These are phyloP conservation scores for Passer domesticus DNA, from an alignment of 2,113 vertebrate species.

Conservation along the genomic window DNA sequence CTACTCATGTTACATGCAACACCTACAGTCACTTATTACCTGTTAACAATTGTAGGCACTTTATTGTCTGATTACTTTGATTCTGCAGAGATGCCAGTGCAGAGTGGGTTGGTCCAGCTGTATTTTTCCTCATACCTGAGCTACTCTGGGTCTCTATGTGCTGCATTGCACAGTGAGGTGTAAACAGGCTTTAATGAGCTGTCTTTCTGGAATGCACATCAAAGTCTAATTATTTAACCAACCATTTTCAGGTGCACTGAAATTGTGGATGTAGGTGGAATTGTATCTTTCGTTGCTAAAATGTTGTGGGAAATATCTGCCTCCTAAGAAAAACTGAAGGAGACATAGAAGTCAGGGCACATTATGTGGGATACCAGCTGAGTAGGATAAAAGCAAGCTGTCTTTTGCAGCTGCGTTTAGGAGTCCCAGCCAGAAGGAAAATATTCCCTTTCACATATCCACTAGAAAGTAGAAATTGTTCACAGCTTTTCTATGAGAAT, in stretches of 20 bases:
- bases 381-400: slow-evolving; percentile 59
- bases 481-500: slow-evolving; percentile 35
- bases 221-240: slow-evolving; percentile 3
- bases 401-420: slow-evolving; percentile 49
- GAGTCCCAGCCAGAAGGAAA: slow-evolving; percentile 41
- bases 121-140: not conserved
- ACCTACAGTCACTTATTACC: not conserved
- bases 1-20: not conserved
- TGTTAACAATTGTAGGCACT: not conserved
- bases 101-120: not conserved
- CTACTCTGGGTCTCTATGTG: not conserved
- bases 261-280: not conserved
- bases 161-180: not conserved
- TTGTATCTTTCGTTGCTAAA: slow-evolving; percentile 3
- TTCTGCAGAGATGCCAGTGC: not conserved
- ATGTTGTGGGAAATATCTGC: not conserved
- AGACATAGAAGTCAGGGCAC: not conserved
- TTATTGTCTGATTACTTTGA: not conserved
- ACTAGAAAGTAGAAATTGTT: slow-evolving; percentile 69
- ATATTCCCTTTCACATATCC: slow-evolving; percentile 57
- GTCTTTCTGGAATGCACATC: not conserved
- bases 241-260: not conserved
- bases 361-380: slow-evolving; percentile 15
- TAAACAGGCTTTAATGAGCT: slow-evolving; percentile 2
- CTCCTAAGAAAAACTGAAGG: not conserved